These are phyloP conservation scores for Papilio polytes DNA, from an alignment of 1,140 invertebrate genomes.

Conservation along the genomic window DNA sequence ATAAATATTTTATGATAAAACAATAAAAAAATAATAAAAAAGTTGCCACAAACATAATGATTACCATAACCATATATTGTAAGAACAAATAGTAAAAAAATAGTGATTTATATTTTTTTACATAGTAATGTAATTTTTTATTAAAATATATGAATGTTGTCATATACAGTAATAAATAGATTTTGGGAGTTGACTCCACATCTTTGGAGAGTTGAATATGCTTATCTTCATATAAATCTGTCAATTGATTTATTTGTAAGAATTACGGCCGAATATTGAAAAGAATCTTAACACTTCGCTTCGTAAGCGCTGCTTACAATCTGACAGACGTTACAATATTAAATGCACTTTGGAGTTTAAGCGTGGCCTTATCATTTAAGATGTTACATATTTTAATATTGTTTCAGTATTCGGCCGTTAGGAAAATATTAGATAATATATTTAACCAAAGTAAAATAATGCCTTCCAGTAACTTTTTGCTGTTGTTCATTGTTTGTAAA, in stretches of 20 bases:
- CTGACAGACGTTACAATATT: too few species aligned
- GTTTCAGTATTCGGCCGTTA: not conserved
- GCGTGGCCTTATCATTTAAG: too few species aligned
- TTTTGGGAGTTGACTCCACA: not conserved
- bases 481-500: conserved; percentile 11
- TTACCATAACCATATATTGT: not conserved
- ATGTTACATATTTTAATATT: too few species aligned
- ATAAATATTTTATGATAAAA: not conserved
- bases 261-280: not conserved
- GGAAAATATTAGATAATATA: not conserved
- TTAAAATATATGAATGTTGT: conserved; percentile 29
- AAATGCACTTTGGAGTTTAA: too few species aligned
- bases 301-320: too few species aligned
- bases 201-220: not conserved
- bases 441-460: conserved; percentile 17
- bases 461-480: not conserved
- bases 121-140: conserved; percentile 25
- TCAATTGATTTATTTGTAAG: not conserved
- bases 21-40: not conserved
- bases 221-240: not conserved
- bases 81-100: conserved; percentile 10
- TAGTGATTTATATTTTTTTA: conserved; percentile 35
- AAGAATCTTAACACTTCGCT: too few species aligned
- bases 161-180: conserved; percentile 6
- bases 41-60: not conserved